A percentile compares a stretch with the other conserved stretches of the same genome.
Evolutionary conservation across 1,140 invertebrate genomes (phyloP).

Genomic region (Odontomachus brunneus): DNA sequence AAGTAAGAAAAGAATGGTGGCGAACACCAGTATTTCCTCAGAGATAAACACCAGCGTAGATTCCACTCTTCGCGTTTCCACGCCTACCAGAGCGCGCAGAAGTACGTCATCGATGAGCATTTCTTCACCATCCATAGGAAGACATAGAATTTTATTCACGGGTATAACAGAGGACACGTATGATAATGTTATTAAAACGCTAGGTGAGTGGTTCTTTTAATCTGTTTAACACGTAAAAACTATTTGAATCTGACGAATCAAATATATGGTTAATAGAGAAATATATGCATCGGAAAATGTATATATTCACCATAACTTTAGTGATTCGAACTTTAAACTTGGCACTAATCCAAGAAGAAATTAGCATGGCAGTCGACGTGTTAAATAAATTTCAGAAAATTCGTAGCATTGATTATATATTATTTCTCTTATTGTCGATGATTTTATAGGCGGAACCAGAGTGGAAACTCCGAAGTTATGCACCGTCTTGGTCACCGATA

Average conservation of each 20-base stretch:
- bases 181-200: constrained; percentile 55
- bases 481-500: constrained; percentile 84
- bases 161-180: constrained; percentile 69
- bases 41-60: constrained; percentile 24
- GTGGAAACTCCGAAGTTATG: constrained; percentile 79
- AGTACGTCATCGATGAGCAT: background rate
- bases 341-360: too few relatives aligned
- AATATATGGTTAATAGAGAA: too few relatives aligned
- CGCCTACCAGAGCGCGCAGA: constrained; percentile 28
- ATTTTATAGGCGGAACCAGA: constrained; percentile 79
- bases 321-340: too few relatives aligned
- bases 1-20: background rate
- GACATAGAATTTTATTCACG: constrained; percentile 76
- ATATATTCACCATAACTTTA: too few relatives aligned
- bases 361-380: too few relatives aligned
- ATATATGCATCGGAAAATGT: too few relatives aligned
- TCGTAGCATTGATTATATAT: background rate
- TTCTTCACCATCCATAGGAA: constrained; percentile 1
- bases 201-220: constrained; percentile 69
- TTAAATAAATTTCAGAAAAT: background rate
- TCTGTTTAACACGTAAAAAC: background rate
- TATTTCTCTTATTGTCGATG: background rate
- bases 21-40: background rate
- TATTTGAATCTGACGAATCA: too few relatives aligned
- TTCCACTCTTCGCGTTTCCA: background rate